Conservation (phyloP, 1,140 invertebrate species). For the Trissolcus basalis region DNA sequence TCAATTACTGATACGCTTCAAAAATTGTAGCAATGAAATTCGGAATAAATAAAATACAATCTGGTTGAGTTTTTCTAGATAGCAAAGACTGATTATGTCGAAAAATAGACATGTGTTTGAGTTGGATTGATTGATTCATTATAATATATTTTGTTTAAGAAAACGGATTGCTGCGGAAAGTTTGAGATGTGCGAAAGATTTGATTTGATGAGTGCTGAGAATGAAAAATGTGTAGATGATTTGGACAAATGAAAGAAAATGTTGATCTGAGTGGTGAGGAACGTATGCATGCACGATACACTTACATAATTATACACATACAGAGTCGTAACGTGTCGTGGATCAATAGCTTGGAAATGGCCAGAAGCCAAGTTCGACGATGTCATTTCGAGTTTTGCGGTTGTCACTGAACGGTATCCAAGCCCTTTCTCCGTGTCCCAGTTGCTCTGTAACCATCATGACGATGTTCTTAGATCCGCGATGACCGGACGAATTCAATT, state of each 20-base stretch:
- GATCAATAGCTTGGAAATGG: constrained; percentile 75
- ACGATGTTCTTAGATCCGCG: constrained; percentile 27
- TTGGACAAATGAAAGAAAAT: too few relatives aligned
- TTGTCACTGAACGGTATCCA: constrained; percentile 70
- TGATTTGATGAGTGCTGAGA: too few relatives aligned
- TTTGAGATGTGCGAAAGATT: constrained; percentile 5
- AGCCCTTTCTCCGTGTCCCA: constrained; percentile 68
- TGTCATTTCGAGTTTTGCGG: constrained; percentile 75
- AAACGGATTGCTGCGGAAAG: too few relatives aligned
- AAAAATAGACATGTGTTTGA: too few relatives aligned
- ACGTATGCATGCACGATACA: constrained; percentile 63
- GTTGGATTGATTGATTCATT: too few relatives aligned
- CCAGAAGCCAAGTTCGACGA: constrained; percentile 75
- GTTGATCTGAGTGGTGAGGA: constrained; percentile 10
- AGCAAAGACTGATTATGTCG: too few relatives aligned
- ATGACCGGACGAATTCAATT: too few relatives aligned
- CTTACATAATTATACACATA: constrained; percentile 72
- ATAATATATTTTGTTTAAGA: too few relatives aligned
- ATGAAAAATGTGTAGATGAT: too few relatives aligned
- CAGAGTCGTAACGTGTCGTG: constrained; percentile 72
- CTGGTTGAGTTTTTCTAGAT: too few relatives aligned
- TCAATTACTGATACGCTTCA: too few relatives aligned
- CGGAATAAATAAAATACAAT: too few relatives aligned
- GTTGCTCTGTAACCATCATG: constrained; percentile 61
- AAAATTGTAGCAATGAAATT: not conserved